phyloP scores from a whole-genome alignment of 1,140 invertebrate genomes.

The Tribolium madens region DNA sequence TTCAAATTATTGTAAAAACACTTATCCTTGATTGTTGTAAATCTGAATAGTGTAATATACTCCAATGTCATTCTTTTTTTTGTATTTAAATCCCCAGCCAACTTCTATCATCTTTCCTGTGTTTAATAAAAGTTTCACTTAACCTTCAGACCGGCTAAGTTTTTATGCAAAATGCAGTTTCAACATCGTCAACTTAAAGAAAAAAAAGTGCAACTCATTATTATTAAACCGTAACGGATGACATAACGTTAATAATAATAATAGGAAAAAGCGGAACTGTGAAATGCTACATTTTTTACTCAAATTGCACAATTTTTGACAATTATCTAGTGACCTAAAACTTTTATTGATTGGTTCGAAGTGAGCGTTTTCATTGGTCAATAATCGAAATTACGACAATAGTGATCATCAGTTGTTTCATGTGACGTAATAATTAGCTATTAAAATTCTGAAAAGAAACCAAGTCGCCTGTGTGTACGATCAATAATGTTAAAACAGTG shows the following conservation, averaged over 20 bases:
- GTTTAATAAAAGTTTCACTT: background rate
- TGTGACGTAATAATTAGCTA: constrained; percentile 15
- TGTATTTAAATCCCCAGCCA: constrained; percentile 4
- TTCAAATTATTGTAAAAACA: background rate
- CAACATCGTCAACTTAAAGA: background rate
- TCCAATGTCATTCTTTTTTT: constrained; percentile 23
- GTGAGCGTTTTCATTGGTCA: background rate
- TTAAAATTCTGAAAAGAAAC: constrained; percentile 29
- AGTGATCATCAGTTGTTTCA: background rate
- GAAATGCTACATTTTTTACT: background rate
- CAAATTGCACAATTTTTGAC: background rate
- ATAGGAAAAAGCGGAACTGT: constrained; percentile 1
- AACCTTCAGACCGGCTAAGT: background rate
- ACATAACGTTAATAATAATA: constrained; percentile 11
- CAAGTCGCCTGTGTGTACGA: background rate
- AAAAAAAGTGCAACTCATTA: constrained; percentile 4
- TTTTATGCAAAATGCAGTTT: constrained; percentile 12
- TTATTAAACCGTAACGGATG: constrained; percentile 18
- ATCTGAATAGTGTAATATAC: background rate
- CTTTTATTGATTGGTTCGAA: background rate
- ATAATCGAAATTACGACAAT: background rate
- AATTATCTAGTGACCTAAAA: too few species aligned
- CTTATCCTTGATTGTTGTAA: constrained; percentile 12
- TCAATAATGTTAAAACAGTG: constrained; percentile 30
- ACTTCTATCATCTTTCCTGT: constrained; percentile 7